These are phyloP conservation scores for Harpagoxenus sublaevis DNA, from an alignment of 2,888 invertebrate genomes.

Conservation along the genomic window DNA sequence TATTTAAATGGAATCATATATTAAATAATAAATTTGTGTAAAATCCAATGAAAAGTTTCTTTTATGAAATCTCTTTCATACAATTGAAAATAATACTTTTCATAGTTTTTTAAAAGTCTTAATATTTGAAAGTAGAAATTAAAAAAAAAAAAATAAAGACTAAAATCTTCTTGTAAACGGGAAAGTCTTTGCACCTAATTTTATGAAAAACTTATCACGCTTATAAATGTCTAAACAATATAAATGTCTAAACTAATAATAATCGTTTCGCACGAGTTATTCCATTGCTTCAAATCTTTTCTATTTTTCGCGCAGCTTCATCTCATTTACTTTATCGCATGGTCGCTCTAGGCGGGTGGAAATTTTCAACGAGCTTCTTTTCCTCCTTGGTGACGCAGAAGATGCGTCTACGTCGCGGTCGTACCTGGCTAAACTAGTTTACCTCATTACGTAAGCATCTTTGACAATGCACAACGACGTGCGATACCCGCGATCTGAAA, in stretches of 20 bases:
- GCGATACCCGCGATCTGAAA: constrained; percentile 62
- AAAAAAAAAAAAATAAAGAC: neutral
- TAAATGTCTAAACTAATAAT: neutral
- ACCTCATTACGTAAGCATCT: constrained; percentile 74
- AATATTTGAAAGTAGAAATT: neutral
- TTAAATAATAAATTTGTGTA: neutral
- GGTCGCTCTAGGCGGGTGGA: neutral
- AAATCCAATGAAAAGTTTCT: neutral
- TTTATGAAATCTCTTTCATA: neutral
- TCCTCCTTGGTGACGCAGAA: constrained; percentile 28
- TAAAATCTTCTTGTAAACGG: neutral
- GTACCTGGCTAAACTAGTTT: constrained; percentile 72
- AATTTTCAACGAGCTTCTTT: constrained; percentile 30
- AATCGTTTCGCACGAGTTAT: neutral
- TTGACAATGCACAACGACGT: constrained; percentile 73
- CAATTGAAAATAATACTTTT: neutral
- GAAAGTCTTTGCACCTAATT: neutral
- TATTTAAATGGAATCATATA: neutral
- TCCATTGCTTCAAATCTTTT: neutral
- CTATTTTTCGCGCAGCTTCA: neutral
- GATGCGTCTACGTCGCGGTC: constrained; percentile 6
- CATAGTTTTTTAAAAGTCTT: neutral
- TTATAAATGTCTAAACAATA: neutral
- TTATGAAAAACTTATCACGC: neutral
- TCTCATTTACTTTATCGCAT: neutral